Evolutionary conservation across 2,113 vertebrate species (phyloP), one percentile per base, ranked within the genome.

Genomic region (Acanthochromis polyacanthus): DNA sequence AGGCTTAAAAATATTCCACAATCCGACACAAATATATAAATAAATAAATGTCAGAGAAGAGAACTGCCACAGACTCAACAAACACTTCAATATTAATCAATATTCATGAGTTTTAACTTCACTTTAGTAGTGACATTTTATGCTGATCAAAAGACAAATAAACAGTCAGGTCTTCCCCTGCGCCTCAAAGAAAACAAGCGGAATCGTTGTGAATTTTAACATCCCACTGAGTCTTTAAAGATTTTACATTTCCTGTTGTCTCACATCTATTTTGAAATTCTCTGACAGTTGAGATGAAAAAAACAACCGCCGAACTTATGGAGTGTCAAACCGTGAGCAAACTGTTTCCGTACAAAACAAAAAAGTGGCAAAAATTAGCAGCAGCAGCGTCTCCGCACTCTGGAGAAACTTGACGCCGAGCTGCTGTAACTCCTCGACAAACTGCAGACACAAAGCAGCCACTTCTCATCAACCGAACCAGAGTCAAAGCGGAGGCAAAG

Each of bases 361-460:
- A 17, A 17, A 50, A 72, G 48, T 17, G 22, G 32, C 32, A 68
- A 2, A 69, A 68, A 69, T 78, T 55, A 61, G 52, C 59, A 65
- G 75, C 28, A 30, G 32, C 32, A 10, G 32, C 32, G 32, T 36
- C 32, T 36, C 32, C 7, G 32, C 32, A 36, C 32, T 36, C 32
- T 36, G 32, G 32, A 36, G 32, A 36, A 36, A 36, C 32, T 36
- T 36, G 32, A 36, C 1, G 67, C 12, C 30, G 15, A 11, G 58
- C 22, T 32, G 59, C 11, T 52, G 51, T 30, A 59, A 19, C 48
- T 71, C 40, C 52, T 45, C 66, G 38, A 46, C 32, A 20, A 51
- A 22, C 38, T 17, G 36, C 22, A 64, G 15, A 67, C 48, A 64
- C 36, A 74, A 75, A 84, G 75, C 70, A 58, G 63, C 62, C 25